Conservation (phyloP, 2,888 invertebrate species). For the Rotaria sp. region DNA sequence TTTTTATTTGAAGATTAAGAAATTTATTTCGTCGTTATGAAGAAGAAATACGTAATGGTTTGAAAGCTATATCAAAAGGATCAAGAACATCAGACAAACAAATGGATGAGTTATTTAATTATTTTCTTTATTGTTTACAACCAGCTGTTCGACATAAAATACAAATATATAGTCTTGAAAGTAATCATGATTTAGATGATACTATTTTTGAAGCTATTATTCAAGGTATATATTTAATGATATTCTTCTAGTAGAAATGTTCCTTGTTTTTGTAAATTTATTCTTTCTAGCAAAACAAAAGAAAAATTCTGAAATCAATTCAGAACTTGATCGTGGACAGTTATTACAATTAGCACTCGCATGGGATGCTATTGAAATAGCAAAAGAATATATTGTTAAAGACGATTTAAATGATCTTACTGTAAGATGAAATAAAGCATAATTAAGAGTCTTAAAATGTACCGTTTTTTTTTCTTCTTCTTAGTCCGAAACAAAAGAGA, state of each 20-base stretch:
- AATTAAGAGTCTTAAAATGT: not conserved
- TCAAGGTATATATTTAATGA: not conserved
- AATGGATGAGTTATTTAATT: not conserved
- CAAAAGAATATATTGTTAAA: not conserved
- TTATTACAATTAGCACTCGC: not conserved
- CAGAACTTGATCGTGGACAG: not conserved
- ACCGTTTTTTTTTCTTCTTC: not conserved
- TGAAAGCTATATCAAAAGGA: not conserved
- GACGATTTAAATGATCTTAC: not conserved
- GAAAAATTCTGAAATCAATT: not conserved
- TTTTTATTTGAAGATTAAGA: not conserved
- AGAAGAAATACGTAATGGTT: not conserved
- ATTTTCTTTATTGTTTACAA: constrained; percentile 1
- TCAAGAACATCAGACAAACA: not conserved
- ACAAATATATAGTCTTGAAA: not conserved
- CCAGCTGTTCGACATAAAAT: not conserved
- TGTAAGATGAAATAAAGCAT: not conserved
- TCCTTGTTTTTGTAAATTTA: not conserved
- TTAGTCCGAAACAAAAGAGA: not conserved
- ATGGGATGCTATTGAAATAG: constrained; percentile 2
- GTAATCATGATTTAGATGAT: not conserved
- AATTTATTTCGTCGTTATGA: not conserved
- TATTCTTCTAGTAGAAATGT: not conserved
- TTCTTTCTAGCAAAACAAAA: not conserved
- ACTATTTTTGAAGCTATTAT: constrained; percentile 12